A percentile compares a stretch with the other conserved stretches of the same genome.
phyloP scores from a whole-genome alignment of 2,888 invertebrate species.

The Troides oblongomaculatus region DNA sequence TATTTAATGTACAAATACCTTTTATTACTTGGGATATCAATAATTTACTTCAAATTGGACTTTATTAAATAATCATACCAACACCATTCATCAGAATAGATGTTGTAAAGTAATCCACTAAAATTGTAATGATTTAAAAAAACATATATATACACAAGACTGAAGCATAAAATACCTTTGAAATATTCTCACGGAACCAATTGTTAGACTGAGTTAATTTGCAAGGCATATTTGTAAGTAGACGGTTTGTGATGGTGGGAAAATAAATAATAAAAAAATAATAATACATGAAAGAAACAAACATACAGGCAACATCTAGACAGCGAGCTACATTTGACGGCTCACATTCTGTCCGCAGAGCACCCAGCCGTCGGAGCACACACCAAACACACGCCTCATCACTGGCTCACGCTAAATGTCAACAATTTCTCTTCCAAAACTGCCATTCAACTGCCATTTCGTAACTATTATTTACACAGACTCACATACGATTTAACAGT shows the following conservation, averaged over 20 bases:
- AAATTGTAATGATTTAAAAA: neutral
- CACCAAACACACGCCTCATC: conserved; percentile 79
- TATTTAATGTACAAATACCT: too few species aligned
- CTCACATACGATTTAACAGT: too few species aligned
- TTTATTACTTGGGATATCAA: too few species aligned
- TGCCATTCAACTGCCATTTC: conserved; percentile 47
- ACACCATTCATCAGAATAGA: too few species aligned
- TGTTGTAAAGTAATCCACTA: neutral
- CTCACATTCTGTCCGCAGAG: conserved; percentile 79
- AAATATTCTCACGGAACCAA: neutral
- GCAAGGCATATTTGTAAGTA: conserved; percentile 2
- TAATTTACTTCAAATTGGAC: too few species aligned
- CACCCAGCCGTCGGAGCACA: conserved; percentile 77
- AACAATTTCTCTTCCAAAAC: conserved; percentile 48
- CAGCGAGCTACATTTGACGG: conserved; percentile 58
- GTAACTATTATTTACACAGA: neutral
- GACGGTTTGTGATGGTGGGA: conserved; percentile 18
- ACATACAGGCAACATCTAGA: conserved; percentile 79
- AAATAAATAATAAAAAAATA: conserved; percentile 35
- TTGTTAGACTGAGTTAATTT: neutral
- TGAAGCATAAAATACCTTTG: conserved; percentile 4
- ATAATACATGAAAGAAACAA: conserved; percentile 52
- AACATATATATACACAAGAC: neutral
- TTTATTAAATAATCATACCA: too few species aligned
- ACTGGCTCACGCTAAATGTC: conserved; percentile 39